Evolutionary conservation across 2,888 invertebrate genomes (phyloP).

Genomic region (Onchidella celtica): DNA sequence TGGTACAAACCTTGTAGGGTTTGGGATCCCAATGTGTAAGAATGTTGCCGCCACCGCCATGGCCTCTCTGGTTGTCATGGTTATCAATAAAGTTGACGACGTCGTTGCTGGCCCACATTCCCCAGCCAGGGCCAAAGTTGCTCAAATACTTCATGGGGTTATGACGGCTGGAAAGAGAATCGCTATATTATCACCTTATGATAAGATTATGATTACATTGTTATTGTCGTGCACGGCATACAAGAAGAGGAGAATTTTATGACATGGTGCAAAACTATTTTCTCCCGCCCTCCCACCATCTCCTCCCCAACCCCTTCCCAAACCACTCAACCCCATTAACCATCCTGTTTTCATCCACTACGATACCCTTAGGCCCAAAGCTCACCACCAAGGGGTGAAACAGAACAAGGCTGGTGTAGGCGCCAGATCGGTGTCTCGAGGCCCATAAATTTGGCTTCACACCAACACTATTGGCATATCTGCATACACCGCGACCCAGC

Average conservation of each 20-base stretch:
- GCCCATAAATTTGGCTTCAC: no score
- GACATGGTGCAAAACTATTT: not conserved
- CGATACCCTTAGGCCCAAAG: no score
- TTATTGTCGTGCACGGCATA: no score
- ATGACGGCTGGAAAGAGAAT: constrained; percentile 46
- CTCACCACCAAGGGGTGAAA: no score
- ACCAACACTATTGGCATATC: no score
- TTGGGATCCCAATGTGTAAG: constrained; percentile 50
- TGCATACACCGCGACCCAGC: no score
- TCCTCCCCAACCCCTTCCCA: not conserved
- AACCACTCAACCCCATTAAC: no score
- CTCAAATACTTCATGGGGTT: constrained; percentile 65
- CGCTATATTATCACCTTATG: not conserved
- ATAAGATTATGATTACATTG: no score
- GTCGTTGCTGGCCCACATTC: constrained; percentile 73
- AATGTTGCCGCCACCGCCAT: constrained; percentile 82
- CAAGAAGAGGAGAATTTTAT: not conserved
- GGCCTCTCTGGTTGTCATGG: constrained; percentile 93
- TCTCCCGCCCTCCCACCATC: not conserved
- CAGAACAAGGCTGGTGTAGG: no score
- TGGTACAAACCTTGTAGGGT: constrained; percentile 46
- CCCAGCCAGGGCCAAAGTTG: constrained; percentile 68
- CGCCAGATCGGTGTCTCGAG: no score
- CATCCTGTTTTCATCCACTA: no score
- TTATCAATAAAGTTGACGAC: constrained; percentile 93